These are phyloP conservation scores for Antechinus stuartii DNA, from an alignment of 2,113 vertebrate species.

Conservation along the genomic window DNA sequence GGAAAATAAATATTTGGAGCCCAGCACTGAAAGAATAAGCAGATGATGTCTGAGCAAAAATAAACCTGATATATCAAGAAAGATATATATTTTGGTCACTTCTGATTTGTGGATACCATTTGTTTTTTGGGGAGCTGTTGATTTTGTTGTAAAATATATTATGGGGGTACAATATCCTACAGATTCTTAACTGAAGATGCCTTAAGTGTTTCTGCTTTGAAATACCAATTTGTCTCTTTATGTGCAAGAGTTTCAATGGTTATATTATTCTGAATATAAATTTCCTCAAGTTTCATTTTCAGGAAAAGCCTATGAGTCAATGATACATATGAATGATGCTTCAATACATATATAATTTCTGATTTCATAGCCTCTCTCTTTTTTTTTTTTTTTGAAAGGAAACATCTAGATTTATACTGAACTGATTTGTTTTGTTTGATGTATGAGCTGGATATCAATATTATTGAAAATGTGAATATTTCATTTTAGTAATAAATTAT, in stretches of 20 bases:
- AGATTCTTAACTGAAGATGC: neutral
- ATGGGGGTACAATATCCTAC: neutral
- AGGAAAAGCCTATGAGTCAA: neutral
- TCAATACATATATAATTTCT: neutral
- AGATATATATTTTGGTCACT: neutral
- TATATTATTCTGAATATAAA: neutral
- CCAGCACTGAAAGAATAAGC: neutral
- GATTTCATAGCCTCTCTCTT: neutral
- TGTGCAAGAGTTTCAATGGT: neutral
- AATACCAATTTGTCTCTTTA: neutral
- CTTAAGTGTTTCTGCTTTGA: neutral
- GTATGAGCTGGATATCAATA: conserved; percentile 15
- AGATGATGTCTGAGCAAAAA: neutral
- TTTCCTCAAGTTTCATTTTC: neutral
- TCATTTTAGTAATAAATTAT: conserved; percentile 32
- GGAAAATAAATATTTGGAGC: neutral
- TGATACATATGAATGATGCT: neutral
- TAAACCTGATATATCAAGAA: neutral
- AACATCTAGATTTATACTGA: conserved; percentile 41
- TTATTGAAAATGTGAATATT: conserved; percentile 37
- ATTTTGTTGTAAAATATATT: neutral
- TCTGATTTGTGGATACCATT: neutral
- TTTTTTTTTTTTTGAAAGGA: neutral
- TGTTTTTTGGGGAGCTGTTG: neutral
- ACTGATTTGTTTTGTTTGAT: conserved; percentile 14